These are phyloP conservation scores for Diabrotica balteata DNA, from an alignment of 2,888 invertebrate species.

Conservation along the genomic window DNA sequence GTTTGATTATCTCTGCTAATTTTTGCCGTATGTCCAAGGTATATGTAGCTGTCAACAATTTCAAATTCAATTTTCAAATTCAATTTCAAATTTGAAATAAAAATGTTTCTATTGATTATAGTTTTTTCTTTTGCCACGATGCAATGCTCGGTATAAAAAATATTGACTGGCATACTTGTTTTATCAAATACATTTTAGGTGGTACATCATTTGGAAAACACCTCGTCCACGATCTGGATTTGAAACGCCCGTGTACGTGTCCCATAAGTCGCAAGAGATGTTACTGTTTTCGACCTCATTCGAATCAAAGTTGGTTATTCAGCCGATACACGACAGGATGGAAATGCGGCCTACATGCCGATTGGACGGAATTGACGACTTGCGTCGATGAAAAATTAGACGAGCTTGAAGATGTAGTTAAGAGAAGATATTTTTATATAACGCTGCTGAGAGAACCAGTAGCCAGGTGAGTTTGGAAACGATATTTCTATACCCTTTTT, in stretches of 20 bases:
- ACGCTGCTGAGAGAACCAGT: constrained; percentile 95
- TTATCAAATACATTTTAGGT: constrained; percentile 58
- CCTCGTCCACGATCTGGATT: constrained; percentile 92
- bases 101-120: too few species aligned
- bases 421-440: constrained; percentile 88
- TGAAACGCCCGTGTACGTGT: constrained; percentile 93
- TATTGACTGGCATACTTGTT: too few species aligned
- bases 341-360: constrained; percentile 98
- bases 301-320: constrained; percentile 96
- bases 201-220: constrained; percentile 97
- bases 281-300: constrained; percentile 90
- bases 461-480: constrained; percentile 61
- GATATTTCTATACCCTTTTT: too few species aligned
- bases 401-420: constrained; percentile 78
- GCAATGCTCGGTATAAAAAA: too few species aligned
- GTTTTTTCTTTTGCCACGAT: too few species aligned
- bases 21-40: too few species aligned
- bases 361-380: constrained; percentile 95
- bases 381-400: constrained; percentile 93
- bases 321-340: constrained; percentile 97
- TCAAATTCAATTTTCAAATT: too few species aligned
- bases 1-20: too few species aligned
- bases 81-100: too few species aligned
- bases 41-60: too few species aligned
- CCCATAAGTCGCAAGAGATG: constrained; percentile 87